A percentile compares a stretch with the other conserved stretches of the same genome.
Conservation (phyloP, 2,797 vertebrate genomes). For the Microtus obscurus region DNA sequence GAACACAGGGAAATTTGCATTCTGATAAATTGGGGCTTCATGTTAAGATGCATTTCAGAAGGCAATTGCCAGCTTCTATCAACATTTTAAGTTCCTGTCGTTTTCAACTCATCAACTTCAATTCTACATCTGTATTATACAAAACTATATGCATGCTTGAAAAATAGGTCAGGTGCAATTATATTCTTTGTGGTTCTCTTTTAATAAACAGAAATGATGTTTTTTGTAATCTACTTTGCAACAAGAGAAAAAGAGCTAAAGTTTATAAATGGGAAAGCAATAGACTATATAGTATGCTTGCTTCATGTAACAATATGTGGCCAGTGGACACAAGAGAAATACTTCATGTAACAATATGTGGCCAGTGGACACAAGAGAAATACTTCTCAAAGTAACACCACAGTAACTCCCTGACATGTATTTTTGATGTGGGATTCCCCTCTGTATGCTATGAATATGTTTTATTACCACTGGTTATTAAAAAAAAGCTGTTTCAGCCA, state of each 20-base stretch:
- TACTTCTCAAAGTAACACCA: not conserved
- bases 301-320: no score
- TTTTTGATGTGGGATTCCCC: no score
- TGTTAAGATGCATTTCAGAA: not conserved
- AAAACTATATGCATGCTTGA: not conserved
- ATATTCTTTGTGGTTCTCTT: not conserved
- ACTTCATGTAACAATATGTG: no score
- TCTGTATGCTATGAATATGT: no score
- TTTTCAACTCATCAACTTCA: slow-evolving; percentile 36
- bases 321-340: not conserved
- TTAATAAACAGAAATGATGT: not conserved
- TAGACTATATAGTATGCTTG: not conserved
- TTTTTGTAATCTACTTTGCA: not conserved
- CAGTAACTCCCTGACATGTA: not conserved
- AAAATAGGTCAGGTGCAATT: slow-evolving; percentile 22
- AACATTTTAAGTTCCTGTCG: not conserved
- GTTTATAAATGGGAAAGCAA: not conserved
- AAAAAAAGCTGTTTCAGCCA: no score
- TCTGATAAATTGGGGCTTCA: not conserved
- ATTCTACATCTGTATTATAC: not conserved
- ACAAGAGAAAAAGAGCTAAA: not conserved
- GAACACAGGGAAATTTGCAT: not conserved
- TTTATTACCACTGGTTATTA: no score
- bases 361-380: not conserved
- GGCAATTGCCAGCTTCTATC: not conserved